Evolutionary conservation across 2,797 vertebrate genomes (phyloP).

Genomic region (Sciurus vulgaris): DNA sequence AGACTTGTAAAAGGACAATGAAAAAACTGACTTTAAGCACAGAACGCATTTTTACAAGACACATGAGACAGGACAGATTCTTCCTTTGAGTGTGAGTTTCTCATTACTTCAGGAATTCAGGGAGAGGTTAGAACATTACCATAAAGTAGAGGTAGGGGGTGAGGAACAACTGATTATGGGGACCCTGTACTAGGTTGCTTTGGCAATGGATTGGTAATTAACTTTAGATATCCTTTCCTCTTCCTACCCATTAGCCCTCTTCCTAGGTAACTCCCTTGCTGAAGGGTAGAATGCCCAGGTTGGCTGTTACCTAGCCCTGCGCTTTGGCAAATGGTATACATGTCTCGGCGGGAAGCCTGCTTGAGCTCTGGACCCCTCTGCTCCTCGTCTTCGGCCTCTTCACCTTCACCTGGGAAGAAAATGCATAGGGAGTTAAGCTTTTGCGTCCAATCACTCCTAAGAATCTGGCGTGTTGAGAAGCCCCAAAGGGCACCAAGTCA

Average conservation of each 20-base stretch:
- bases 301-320: slow-evolving; percentile 94
- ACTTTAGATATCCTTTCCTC: not conserved
- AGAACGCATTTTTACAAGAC: not conserved
- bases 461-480: not conserved
- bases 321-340: slow-evolving; percentile 99
- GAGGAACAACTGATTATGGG: not conserved
- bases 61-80: not conserved
- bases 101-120: slow-evolving; percentile 16
- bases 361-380: slow-evolving; percentile 98
- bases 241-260: not conserved
- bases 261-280: not conserved
- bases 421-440: not conserved
- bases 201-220: not conserved
- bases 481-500: not conserved
- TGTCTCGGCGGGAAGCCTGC: slow-evolving; percentile 97
- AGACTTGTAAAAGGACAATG: not conserved
- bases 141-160: too few relatives aligned
- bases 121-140: not conserved
- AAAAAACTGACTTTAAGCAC: slow-evolving; percentile 9
- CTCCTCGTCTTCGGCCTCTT: slow-evolving; percentile 94
- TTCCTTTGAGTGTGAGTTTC: not conserved
- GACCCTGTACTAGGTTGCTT: not conserved
- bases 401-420: slow-evolving; percentile 90
- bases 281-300: not conserved
- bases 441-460: not conserved